Base-by-base conservation (phyloP, 1,140 invertebrate species). In the Drosophila orosa region DNA sequence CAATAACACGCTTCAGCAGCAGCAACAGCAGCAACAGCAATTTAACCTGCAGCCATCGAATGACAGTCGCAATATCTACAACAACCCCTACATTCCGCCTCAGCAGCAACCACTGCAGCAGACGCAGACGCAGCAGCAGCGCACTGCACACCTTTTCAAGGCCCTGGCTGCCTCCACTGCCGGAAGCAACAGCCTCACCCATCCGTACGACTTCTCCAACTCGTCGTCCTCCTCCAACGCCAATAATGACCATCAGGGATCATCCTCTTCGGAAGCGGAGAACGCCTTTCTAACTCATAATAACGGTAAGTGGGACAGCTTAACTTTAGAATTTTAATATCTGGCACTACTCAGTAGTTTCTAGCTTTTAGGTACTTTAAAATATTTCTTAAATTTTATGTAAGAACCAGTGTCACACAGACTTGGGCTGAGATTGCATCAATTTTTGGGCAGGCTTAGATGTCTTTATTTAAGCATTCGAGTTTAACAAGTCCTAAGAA, bases 241-340 rank as follows among this genome's bases (percentile, higher is more conserved):
- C 52, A 91, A 84, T 44, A 90, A 86, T 48, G 90, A 89, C 50
- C 85, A 81, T n/a, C 90, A 83, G 61, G 85, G 74, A 82, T 89
- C 84, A 54, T 87, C 87, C 13, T 83, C 83, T 29, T 90, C 82
- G 25, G 90, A 91, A 69, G 85, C 90, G 5, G 90, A 91, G 8
- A 91, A 86, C 55, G 77, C 90, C 24, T 91, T 91, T 77, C 52
- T 90, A 86, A 84, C 85, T 91, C 90, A 91, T 91, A 91, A 87
- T 89, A 87, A 87, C 73, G 84, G 84, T 87, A 12, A 84, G 83
- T 65, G 7, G 29, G 17, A 13, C 47, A 50, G n/a, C 25, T 22
- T 15, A 15, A n/a, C 29, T 22, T n/a, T 19, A 4, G n/a, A 31
- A 31, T 31, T 31, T 33, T 5, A 5, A 33, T 15, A 15, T 22